phyloP scores from a whole-genome alignment of 2,888 invertebrate genomes.

The Aphidoletes aphidimyza region DNA sequence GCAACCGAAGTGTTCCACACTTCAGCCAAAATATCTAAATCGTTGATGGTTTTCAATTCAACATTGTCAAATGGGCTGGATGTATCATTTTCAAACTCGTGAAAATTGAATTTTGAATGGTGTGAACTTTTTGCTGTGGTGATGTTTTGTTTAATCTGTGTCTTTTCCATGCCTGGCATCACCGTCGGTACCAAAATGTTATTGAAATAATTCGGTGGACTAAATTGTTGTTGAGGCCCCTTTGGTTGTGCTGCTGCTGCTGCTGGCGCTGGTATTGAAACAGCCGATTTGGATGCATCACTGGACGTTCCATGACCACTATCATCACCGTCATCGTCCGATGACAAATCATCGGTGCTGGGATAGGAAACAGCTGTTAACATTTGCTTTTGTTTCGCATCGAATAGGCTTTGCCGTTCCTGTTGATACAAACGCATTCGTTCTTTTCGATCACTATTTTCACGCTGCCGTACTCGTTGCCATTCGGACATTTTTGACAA shows the following conservation, averaged over 20 bases:
- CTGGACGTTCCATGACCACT: constrained; percentile 43
- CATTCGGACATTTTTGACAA: constrained; percentile 78
- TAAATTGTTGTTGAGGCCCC: constrained; percentile 52
- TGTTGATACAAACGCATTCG: constrained; percentile 72
- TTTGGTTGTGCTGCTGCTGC: neutral
- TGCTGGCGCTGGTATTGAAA: neutral
- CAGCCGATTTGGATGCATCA: constrained; percentile 35
- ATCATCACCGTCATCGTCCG: constrained; percentile 67
- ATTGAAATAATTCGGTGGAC: constrained; percentile 61
- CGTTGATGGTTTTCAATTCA: constrained; percentile 91
- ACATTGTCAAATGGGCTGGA: constrained; percentile 94
- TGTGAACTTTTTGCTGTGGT: neutral
- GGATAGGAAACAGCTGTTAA: constrained; percentile 73
- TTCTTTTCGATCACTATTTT: constrained; percentile 72
- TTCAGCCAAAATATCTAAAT: constrained; percentile 88
- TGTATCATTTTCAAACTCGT: constrained; percentile 91
- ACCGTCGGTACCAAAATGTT: constrained; percentile 66
- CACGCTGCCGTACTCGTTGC: constrained; percentile 73
- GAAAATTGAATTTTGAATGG: constrained; percentile 67
- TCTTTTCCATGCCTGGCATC: constrained; percentile 58
- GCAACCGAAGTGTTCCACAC: constrained; percentile 69
- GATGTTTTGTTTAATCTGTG: constrained; percentile 33
- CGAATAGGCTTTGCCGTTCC: constrained; percentile 69
- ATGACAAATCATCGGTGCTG: constrained; percentile 72
- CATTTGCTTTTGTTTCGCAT: constrained; percentile 70